phyloP scores from a whole-genome alignment of 1,140 invertebrate species.

The Caenorhabditis remanei region DNA sequence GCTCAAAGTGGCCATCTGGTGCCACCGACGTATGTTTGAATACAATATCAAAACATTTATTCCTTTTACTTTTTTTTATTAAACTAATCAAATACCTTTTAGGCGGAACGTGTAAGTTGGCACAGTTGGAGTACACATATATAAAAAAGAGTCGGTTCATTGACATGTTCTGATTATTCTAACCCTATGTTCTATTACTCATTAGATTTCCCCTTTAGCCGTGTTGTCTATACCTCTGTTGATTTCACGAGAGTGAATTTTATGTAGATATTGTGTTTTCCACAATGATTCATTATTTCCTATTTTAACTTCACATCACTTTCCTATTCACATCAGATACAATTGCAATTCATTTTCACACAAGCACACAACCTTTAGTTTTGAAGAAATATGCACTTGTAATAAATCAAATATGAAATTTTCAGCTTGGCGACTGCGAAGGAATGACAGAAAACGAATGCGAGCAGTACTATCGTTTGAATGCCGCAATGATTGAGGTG shows the following conservation, averaged over 20 bases:
- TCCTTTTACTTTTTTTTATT: constrained; percentile 14
- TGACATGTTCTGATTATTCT: constrained; percentile 32
- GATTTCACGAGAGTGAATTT: background rate
- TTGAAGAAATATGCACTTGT: background rate
- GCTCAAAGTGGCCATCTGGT: constrained; percentile 62
- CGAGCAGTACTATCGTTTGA: constrained; percentile 61
- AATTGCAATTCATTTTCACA: background rate
- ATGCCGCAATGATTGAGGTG: constrained; percentile 65
- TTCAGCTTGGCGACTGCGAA: constrained; percentile 64
- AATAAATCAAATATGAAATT: background rate
- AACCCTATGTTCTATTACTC: background rate
- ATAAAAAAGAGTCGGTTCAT: constrained; percentile 31
- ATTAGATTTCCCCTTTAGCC: constrained; percentile 27
- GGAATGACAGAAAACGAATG: constrained; percentile 64
- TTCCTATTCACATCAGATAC: background rate
- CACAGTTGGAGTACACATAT: background rate
- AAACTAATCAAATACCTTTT: constrained; percentile 32
- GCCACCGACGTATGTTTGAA: constrained; percentile 61
- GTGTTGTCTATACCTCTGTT: constrained; percentile 37
- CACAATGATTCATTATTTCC: no score
- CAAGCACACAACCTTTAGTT: constrained; percentile 6
- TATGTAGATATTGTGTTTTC: background rate
- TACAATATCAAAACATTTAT: background rate
- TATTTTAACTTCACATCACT: background rate
- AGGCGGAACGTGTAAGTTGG: constrained; percentile 46